A percentile compares a stretch with the other conserved stretches of the same genome.
These are phyloP conservation scores for Marmota flaviventris DNA, from an alignment of 2,113 vertebrate genomes.

Conservation along the genomic window DNA sequence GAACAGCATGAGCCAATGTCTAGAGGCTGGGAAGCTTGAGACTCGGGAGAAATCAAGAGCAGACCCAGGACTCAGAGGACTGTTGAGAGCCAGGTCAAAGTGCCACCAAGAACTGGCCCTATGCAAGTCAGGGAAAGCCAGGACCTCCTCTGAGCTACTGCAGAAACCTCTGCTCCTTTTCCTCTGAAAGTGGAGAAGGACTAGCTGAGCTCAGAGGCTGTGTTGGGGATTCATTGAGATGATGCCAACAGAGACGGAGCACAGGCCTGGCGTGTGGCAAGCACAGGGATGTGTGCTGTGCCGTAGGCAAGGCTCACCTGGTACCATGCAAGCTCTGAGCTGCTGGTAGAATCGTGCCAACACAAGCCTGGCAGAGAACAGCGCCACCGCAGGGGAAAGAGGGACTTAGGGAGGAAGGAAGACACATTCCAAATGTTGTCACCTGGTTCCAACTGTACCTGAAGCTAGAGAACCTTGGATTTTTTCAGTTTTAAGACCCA, in stretches of 20 bases:
- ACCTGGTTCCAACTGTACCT: neutral
- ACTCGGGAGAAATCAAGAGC: neutral
- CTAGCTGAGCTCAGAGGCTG: neutral
- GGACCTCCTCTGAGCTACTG: neutral
- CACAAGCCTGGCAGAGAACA: neutral
- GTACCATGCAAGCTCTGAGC: neutral
- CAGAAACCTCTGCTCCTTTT: neutral
- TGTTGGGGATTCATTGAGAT: neutral
- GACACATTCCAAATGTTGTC: neutral
- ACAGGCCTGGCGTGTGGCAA: fast-evolving
- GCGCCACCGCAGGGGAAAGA: fast-evolving
- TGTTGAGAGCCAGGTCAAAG: fast-evolving
- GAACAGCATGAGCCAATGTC: neutral
- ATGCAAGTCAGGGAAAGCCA: too few relatives aligned
- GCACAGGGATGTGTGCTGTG: too few relatives aligned
- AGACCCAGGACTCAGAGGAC: neutral
- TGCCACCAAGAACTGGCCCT: neutral
- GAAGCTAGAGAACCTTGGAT: neutral
- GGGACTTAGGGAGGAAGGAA: fast-evolving
- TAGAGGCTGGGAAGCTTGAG: neutral
- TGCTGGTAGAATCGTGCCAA: neutral
- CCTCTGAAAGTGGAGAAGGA: neutral
- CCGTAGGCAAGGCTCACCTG: fast-evolving
- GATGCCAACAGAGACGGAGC: neutral
- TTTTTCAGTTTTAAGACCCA: neutral